Evolutionary conservation across 2,797 vertebrate genomes (phyloP).

Genomic region (Tragopan temminckii): DNA sequence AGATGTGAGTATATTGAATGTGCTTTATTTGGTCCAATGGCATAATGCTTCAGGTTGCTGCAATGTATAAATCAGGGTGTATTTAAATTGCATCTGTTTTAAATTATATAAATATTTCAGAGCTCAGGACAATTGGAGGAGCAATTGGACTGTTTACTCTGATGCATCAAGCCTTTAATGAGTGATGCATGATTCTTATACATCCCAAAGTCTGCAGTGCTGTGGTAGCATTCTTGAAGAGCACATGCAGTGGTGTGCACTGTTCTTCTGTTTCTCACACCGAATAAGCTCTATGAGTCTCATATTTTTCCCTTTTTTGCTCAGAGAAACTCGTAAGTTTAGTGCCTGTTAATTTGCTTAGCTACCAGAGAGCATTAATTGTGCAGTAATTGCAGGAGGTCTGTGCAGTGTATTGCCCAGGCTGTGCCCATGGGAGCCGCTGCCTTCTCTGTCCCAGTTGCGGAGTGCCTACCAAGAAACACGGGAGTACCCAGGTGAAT

Average conservation of each 20-base stretch:
- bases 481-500: background rate
- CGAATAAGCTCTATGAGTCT: background rate
- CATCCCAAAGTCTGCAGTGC: background rate
- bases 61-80: background rate
- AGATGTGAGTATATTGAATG: background rate
- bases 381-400: background rate
- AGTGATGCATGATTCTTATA: background rate
- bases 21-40: background rate
- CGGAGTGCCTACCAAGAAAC: background rate
- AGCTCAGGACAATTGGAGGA: background rate
- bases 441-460: background rate
- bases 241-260: background rate
- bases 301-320: background rate
- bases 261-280: background rate
- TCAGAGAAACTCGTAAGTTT: background rate
- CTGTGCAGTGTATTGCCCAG: background rate
- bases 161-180: background rate
- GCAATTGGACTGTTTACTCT: background rate
- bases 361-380: background rate
- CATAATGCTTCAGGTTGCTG: background rate
- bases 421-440: background rate
- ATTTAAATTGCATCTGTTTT: background rate
- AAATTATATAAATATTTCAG: background rate
- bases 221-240: background rate
- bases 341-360: background rate